phyloP scores from a whole-genome alignment of 2,113 vertebrate genomes.

The Megaceryle maxima region DNA sequence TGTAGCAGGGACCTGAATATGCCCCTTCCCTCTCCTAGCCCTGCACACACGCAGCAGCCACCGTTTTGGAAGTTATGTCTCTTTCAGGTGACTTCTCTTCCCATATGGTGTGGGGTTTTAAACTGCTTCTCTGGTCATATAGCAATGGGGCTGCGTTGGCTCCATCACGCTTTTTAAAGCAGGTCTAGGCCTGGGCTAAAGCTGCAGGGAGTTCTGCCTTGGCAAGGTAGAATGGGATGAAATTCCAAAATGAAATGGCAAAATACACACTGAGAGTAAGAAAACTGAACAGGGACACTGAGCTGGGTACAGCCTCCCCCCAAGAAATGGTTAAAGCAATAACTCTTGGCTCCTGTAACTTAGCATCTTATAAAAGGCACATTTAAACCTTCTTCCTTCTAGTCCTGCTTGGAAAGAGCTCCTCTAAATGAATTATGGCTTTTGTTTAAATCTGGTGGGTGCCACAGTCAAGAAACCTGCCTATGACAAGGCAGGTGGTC shows the following conservation, averaged over 20 bases:
- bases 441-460: neutral
- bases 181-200: neutral
- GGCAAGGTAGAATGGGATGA: neutral
- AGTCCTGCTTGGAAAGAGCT: neutral
- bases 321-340: neutral
- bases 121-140: neutral
- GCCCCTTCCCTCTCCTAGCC: neutral
- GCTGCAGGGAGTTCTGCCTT: neutral
- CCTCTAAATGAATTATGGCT: neutral
- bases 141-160: neutral
- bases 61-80: neutral
- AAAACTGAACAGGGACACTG: neutral
- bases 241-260: neutral
- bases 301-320: neutral
- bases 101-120: neutral
- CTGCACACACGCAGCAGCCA: neutral
- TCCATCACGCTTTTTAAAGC: neutral
- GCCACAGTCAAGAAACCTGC: neutral
- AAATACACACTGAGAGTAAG: neutral
- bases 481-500: neutral
- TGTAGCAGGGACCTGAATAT: neutral
- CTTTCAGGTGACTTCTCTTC: neutral
- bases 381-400: neutral
- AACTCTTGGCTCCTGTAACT: neutral
- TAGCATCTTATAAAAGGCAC: neutral